These are phyloP conservation scores for Hemiscyllium ocellatum DNA, from an alignment of 2,113 vertebrate species.

Conservation along the genomic window DNA sequence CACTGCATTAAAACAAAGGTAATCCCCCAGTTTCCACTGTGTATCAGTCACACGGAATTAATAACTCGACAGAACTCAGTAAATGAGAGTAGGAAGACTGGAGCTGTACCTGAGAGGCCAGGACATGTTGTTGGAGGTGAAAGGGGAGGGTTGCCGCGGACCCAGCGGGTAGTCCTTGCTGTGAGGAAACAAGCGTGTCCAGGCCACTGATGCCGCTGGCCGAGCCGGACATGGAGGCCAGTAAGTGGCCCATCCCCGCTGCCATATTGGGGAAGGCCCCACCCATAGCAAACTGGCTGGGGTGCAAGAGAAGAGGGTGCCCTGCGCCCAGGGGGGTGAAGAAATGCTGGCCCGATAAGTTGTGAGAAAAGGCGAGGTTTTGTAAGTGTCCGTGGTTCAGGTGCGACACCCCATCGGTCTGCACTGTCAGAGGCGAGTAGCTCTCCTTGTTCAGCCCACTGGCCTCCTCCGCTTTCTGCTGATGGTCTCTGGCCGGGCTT, in stretches of 20 bases:
- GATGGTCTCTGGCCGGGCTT: slow-evolving; percentile 65
- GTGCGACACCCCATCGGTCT: slow-evolving; percentile 75
- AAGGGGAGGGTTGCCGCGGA: slow-evolving; percentile 76
- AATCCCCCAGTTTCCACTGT: no score
- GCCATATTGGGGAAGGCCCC: slow-evolving; percentile 89
- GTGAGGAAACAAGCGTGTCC: slow-evolving; percentile 76
- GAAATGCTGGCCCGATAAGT: slow-evolving; percentile 85
- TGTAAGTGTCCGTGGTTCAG: slow-evolving; percentile 74
- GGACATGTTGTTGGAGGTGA: slow-evolving; percentile 91
- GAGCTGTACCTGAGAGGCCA: slow-evolving; percentile 85
- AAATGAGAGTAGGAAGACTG: neutral
- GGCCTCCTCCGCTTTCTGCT: slow-evolving; percentile 71
- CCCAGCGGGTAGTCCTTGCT: slow-evolving; percentile 74
- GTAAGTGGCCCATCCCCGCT: slow-evolving; percentile 82
- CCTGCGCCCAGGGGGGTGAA: slow-evolving; percentile 79
- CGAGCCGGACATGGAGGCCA: slow-evolving; percentile 79
- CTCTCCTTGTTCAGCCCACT: slow-evolving; percentile 72
- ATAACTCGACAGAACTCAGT: no score
- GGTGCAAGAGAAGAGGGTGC: slow-evolving; percentile 88
- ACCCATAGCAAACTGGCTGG: slow-evolving; percentile 91
- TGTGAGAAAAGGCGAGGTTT: slow-evolving; percentile 81
- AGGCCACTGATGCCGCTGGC: slow-evolving; percentile 75
- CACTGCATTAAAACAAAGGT: no score
- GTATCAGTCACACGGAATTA: no score
- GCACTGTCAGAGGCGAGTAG: slow-evolving; percentile 76